phyloP scores from a whole-genome alignment of 2,113 vertebrate genomes.

The Lophius piscatorius region DNA sequence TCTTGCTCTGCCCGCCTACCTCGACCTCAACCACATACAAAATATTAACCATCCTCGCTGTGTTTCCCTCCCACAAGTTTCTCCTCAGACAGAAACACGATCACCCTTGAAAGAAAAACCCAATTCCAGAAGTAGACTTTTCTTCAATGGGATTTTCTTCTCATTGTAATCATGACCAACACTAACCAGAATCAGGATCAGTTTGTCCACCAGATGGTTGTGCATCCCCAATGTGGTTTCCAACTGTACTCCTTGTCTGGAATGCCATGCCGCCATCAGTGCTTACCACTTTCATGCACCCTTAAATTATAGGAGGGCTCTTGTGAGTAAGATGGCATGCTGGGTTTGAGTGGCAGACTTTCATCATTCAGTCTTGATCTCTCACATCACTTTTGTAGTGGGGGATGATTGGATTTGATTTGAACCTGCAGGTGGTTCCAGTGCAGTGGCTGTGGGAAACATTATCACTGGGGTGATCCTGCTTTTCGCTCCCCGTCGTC shows the following conservation, averaged over 20 bases:
- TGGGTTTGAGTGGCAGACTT: conserved; percentile 37
- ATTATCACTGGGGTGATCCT: conserved; percentile 59
- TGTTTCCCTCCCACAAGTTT: conserved; percentile 46
- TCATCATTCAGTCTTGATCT: conserved; percentile 33
- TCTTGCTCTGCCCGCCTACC: no score
- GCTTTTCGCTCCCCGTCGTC: conserved; percentile 29
- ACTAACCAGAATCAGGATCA: conserved; percentile 69
- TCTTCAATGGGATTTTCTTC: conserved; percentile 57
- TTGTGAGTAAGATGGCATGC: conserved; percentile 30
- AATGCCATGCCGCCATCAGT: conserved; percentile 26
- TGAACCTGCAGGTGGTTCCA: conserved; percentile 69
- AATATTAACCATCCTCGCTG: neutral
- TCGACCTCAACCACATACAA: no score
- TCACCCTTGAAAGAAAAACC: conserved; percentile 38
- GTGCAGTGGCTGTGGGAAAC: conserved; percentile 59
- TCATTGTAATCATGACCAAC: conserved; percentile 65
- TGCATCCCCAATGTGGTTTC: conserved; percentile 44
- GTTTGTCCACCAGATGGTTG: conserved; percentile 46
- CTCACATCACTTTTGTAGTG: conserved; percentile 30
- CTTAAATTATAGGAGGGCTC: conserved; percentile 35
- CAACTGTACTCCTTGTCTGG: conserved; percentile 32
- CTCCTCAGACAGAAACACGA: conserved; percentile 63
- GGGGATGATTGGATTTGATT: conserved; percentile 52
- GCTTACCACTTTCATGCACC: conserved; percentile 27
- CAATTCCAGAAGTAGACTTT: conserved; percentile 34